Base-by-base conservation (phyloP, 2,797 vertebrate species). In the Phoxinus dragarum region DNA sequence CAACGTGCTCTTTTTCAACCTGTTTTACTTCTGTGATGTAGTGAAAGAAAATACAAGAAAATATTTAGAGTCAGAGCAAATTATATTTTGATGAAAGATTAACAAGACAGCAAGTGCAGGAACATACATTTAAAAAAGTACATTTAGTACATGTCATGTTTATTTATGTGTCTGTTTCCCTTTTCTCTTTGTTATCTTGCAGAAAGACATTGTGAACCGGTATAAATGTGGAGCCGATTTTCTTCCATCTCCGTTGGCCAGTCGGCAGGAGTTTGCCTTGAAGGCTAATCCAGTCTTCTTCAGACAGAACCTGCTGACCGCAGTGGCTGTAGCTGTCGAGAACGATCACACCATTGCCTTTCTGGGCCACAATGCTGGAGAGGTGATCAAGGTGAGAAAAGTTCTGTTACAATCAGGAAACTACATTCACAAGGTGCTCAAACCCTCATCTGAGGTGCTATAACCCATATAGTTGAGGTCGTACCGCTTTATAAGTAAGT, bases 221-320 rank as follows among this genome's bases (percentile, higher is more conserved):
- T 93, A 75, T 82, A 92, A 91, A 83, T 96, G 96, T 31, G 95
- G 96, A 23, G 94, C 89, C 5, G 95, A 96, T 85, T 95, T 95
- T 81, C 90, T 96, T 31, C 97, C 97, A 0, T 98, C 98, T 66
- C 98, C 98, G 3, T 91, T 98, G 92, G 97, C 97, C 90, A 98
- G 97, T 90, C 96, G 91, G 23, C 94, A 96, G 0, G 94, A 89
- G 44, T 96, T 96, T 11, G 84, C 94, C 88, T 91, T 96, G 87
- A 80, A 21, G 69, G 84, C 68, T 54, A 85, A 10, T 42, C 2
- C 84, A 0, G n/a, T 73, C 42, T 80, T 80, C 56, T 42, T 1
- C 84, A 86, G 44, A 91, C 92, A 69, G 85, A 92, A 0, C 72
- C 86, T 3, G 87, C 94, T 98, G 90, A 98, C 97, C 0, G 95